Conservation (phyloP, 2,113 vertebrate genomes). For the Sander lucioperca region DNA sequence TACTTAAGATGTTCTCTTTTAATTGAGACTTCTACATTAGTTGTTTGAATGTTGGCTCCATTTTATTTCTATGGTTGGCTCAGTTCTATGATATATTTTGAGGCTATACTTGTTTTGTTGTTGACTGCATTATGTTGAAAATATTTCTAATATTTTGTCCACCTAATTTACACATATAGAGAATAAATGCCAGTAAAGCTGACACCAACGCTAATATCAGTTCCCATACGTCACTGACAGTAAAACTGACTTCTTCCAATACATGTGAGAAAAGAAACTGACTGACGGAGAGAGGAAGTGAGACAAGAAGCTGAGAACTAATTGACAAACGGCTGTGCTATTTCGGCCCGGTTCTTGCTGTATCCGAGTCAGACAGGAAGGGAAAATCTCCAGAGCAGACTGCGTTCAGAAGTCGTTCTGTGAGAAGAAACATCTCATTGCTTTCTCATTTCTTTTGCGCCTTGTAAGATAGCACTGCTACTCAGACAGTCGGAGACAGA, state of each 20-base stretch:
- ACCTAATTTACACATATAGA: not conserved
- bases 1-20: not conserved
- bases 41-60: not conserved
- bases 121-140: not conserved
- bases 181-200: not conserved
- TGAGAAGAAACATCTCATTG: constrained; percentile 8
- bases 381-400: constrained; percentile 34
- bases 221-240: not conserved
- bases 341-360: not conserved
- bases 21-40: not conserved
- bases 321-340: constrained; percentile 17
- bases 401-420: constrained; percentile 5
- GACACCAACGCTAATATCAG: not conserved
- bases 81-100: not conserved
- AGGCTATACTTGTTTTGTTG: not conserved
- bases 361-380: constrained; percentile 50
- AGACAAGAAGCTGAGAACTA: constrained; percentile 15
- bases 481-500: not conserved
- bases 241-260: not conserved
- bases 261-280: constrained; percentile 3
- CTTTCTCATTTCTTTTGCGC: constrained; percentile 44
- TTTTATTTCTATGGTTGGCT: not conserved
- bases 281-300: not conserved
- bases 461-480: not conserved
- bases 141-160: not conserved